Conservation (phyloP, 2,797 vertebrate species). For the Sphaeramia orbicularis region DNA sequence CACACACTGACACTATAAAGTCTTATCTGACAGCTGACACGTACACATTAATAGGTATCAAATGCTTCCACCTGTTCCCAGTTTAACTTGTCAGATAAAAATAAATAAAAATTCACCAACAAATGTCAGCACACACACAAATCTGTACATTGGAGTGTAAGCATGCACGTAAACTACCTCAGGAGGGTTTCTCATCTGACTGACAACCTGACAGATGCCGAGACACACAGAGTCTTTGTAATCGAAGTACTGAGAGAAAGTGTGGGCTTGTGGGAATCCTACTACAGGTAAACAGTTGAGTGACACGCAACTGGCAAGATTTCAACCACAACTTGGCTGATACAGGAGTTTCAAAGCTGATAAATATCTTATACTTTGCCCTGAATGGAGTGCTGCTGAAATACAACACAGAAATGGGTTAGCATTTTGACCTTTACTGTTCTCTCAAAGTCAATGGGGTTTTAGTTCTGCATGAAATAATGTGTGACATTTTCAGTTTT, state of each 20-base stretch:
- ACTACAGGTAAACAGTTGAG: slow-evolving; percentile 16
- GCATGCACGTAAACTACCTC: slow-evolving; percentile 25
- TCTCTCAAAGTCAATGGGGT: too few relatives aligned
- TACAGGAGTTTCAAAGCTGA: too few relatives aligned
- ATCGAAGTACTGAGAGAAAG: slow-evolving; percentile 10
- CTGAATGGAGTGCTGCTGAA: too few relatives aligned
- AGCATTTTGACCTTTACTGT: too few relatives aligned
- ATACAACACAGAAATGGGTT: too few relatives aligned
- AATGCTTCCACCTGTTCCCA: slow-evolving; percentile 15
- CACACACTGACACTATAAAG: too few relatives aligned
- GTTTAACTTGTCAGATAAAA: slow-evolving; percentile 29
- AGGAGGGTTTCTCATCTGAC: slow-evolving; percentile 37
- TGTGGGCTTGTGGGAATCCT: slow-evolving; percentile 15
- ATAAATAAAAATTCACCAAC: slow-evolving; percentile 12
- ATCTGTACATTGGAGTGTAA: too few relatives aligned
- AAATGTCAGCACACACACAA: slow-evolving; percentile 24
- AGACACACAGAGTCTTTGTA: slow-evolving; percentile 20
- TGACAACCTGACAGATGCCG: slow-evolving; percentile 36
- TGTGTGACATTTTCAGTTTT: too few relatives aligned
- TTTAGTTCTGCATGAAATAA: too few relatives aligned
- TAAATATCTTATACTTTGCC: too few relatives aligned
- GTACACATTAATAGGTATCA: slow-evolving; percentile 6
- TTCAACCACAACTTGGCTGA: too few relatives aligned
- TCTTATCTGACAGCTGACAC: neutral
- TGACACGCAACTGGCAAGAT: neutral